phyloP scores from a whole-genome alignment of 2,888 invertebrate species.

The Ophion obscuratus region DNA sequence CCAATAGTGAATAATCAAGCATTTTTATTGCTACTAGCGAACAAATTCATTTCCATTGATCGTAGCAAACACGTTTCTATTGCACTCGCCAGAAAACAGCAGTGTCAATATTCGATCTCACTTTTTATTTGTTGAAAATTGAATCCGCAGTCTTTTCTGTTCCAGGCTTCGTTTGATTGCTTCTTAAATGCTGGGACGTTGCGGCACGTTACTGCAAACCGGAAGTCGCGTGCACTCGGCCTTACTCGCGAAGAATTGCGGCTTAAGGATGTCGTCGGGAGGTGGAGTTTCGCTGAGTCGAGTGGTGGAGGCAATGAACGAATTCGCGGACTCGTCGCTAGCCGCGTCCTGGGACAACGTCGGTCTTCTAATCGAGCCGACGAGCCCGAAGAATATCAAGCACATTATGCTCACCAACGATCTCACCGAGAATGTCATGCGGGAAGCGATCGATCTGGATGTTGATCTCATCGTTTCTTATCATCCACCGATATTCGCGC shows the following conservation, averaged over 20 bases:
- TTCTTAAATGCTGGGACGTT: neutral
- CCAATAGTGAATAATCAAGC: too few species aligned
- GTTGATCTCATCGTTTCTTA: constrained; percentile 95
- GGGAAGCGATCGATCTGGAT: constrained; percentile 90
- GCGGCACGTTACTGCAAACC: neutral
- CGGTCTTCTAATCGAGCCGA: constrained; percentile 94
- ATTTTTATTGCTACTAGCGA: too few species aligned
- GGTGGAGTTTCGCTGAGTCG: constrained; percentile 85
- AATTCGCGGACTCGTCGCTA: constrained; percentile 89
- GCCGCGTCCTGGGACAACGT: constrained; percentile 98
- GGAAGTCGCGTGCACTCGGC: neutral
- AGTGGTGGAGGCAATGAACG: constrained; percentile 87
- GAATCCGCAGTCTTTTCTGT: neutral
- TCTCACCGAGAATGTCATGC: constrained; percentile 93
- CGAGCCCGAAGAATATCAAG: constrained; percentile 84
- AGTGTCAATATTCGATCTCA: too few species aligned
- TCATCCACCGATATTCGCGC: constrained; percentile 97
- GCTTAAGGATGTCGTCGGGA: neutral
- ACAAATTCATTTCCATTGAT: neutral
- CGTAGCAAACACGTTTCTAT: neutral
- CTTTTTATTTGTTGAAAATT: neutral
- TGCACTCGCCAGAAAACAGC: neutral
- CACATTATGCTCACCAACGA: constrained; percentile 95
- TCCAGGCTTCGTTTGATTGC: neutral
- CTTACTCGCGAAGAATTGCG: neutral